Base-by-base conservation (phyloP, 1,140 invertebrate species). In the Solenopsis fugax region DNA sequence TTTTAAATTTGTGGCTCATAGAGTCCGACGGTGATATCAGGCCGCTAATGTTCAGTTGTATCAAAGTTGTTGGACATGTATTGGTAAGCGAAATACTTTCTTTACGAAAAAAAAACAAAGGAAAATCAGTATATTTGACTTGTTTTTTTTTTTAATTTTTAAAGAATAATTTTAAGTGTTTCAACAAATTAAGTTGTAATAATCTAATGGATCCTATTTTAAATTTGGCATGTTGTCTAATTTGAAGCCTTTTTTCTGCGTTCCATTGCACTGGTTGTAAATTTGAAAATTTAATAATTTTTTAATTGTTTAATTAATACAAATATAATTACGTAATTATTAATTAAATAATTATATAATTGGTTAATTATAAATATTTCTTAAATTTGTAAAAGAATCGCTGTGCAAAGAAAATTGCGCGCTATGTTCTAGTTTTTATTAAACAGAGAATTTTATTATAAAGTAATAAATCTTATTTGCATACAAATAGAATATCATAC, bases 1-100 rank as follows among this genome's bases (percentile, higher is more conserved):
- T 91, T 48, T 85, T 92, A 75, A 48, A 88, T 52, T 62, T 92
- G 0, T 91, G 90, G 89, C 52, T 93, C 45, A 58, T 85, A 5
- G 87, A 90, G 10, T 91, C 88, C 12, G 85, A 91, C 7, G 91
- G 91, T 1, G 87, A 92, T 21, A 82, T 92, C 29, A 56, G 41
- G 13, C 89, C 89, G 0, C 37, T 92, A 16, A 16, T 54, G 4
- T 24, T 88, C 9, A 80, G 82, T 80, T 85, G 72, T 29, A 37
- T 21, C 10, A 77, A 73, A 69, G 81, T 88, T 5, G 67, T 82
- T 62, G 21, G 24, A 18, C 87, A 84, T 71, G 69, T 91, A 81
- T 41, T 91, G 90, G 90, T 87, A 56, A 65, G 65, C 6, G 1
- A 2, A 87, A 41, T 45, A 34, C 34, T 21, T 18, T 0, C 21